Conservation (phyloP, 2,888 invertebrate genomes). For the Tenthredo livida region DNA sequence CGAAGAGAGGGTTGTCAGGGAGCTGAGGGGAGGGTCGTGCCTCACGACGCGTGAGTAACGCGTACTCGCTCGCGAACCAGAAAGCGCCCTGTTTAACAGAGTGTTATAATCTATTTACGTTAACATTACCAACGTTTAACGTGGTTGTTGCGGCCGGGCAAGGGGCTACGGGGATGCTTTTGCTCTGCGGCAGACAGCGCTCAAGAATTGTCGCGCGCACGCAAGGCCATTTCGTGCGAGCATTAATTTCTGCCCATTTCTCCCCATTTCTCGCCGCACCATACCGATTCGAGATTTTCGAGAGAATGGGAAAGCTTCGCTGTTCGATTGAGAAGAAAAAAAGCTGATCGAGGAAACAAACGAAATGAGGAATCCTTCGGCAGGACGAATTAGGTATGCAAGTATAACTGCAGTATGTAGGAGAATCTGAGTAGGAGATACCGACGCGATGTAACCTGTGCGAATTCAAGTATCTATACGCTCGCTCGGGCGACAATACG, state of each 20-base stretch:
- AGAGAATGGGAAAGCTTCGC: background rate
- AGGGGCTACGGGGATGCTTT: slow-evolving; percentile 62
- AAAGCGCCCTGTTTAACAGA: slow-evolving; percentile 77
- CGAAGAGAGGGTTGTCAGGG: slow-evolving; percentile 44
- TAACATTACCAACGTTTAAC: slow-evolving; percentile 78
- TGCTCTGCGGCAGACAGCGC: slow-evolving; percentile 76
- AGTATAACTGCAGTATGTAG: background rate
- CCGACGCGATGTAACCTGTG: slow-evolving; percentile 40
- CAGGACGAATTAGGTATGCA: background rate
- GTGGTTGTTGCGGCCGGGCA: slow-evolving; percentile 71
- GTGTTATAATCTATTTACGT: slow-evolving; percentile 79
- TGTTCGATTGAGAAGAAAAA: background rate
- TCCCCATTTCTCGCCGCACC: background rate
- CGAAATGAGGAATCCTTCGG: background rate
- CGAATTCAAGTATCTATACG: slow-evolving; percentile 55
- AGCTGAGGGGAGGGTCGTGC: slow-evolving; percentile 69
- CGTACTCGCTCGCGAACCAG: slow-evolving; percentile 70
- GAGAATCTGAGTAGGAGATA: background rate
- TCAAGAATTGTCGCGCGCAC: slow-evolving; percentile 78
- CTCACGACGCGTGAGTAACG: slow-evolving; percentile 78
- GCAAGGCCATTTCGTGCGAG: slow-evolving; percentile 76
- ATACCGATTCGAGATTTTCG: background rate
- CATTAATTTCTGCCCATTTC: slow-evolving; percentile 71
- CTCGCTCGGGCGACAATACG: slow-evolving; percentile 75
- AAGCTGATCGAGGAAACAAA: background rate